phyloP scores from a whole-genome alignment of 2,797 vertebrate species.

The Hyperoplus immaculatus region DNA sequence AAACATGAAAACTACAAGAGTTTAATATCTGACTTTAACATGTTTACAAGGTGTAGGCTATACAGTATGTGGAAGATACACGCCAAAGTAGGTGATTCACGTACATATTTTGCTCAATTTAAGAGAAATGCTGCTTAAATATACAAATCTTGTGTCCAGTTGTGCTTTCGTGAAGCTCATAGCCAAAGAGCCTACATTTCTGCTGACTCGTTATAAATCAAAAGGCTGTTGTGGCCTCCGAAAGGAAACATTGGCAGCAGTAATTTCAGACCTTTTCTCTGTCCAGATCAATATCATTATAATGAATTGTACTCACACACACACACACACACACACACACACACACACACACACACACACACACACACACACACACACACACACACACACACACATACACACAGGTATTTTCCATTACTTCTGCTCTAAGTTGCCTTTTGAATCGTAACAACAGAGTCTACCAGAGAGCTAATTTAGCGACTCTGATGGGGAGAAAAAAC shows the following conservation, averaged over 20 bases:
- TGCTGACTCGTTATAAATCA: conserved; percentile 71
- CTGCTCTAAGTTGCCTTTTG: conserved; percentile 53
- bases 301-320: conserved; percentile 69
- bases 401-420: conserved; percentile 72
- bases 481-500: conserved; percentile 49
- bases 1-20: neutral
- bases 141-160: conserved; percentile 8
- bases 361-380: conserved; percentile 4
- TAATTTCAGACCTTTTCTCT: conserved; percentile 56
- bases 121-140: conserved; percentile 15
- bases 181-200: conserved; percentile 38
- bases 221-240: conserved; percentile 46
- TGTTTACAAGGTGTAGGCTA: neutral
- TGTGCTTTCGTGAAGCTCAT: conserved; percentile 7
- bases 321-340: conserved; percentile 52
- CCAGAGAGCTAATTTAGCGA: conserved; percentile 60
- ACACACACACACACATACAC: conserved; percentile 33
- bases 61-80: neutral
- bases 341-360: conserved; percentile 18
- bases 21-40: neutral
- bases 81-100: neutral
- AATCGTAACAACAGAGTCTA: conserved; percentile 66
- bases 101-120: neutral
- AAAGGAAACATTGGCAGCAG: conserved; percentile 56
- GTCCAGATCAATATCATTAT: conserved; percentile 72